These are phyloP conservation scores for Drosophila cardini DNA, from an alignment of 1,140 invertebrate species.

Conservation along the genomic window DNA sequence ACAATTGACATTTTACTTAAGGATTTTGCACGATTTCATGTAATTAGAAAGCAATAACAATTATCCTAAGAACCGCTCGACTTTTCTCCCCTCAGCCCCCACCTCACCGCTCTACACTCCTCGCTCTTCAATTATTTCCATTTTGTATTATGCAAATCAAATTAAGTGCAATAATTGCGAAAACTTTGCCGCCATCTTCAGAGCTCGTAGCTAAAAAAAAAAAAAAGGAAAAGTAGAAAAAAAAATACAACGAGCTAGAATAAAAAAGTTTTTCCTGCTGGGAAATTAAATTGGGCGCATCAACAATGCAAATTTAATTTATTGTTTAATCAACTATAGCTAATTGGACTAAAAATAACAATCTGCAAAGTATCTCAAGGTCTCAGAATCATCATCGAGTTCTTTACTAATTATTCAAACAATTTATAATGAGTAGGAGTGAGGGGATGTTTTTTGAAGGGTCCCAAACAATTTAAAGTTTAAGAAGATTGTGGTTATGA, in stretches of 20 bases:
- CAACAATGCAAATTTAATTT: conserved; percentile 70
- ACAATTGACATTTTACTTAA: conserved; percentile 82
- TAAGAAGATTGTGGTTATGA: background rate
- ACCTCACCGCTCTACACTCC: too few species aligned
- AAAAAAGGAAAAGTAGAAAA: conserved; percentile 6
- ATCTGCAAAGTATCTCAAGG: conserved; percentile 24
- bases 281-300: conserved; percentile 59
- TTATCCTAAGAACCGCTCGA: conserved; percentile 47
- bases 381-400: conserved; percentile 2
- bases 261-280: conserved; percentile 27
- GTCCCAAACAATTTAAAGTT: background rate
- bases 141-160: conserved; percentile 64
- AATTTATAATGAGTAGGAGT: conserved; percentile 18
- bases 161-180: conserved; percentile 69
- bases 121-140: conserved; percentile 55
- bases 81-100: background rate
- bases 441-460: background rate
- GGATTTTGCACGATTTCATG: conserved; percentile 69
- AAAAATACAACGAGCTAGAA: too few species aligned
- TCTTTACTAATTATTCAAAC: background rate
- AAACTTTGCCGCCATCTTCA: conserved; percentile 50
- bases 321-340: conserved; percentile 59
- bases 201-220: background rate
- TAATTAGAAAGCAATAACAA: conserved; percentile 83
- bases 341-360: conserved; percentile 61